phyloP scores from a whole-genome alignment of 2,888 invertebrate species.

The Lepetodrilus schrolli region DNA sequence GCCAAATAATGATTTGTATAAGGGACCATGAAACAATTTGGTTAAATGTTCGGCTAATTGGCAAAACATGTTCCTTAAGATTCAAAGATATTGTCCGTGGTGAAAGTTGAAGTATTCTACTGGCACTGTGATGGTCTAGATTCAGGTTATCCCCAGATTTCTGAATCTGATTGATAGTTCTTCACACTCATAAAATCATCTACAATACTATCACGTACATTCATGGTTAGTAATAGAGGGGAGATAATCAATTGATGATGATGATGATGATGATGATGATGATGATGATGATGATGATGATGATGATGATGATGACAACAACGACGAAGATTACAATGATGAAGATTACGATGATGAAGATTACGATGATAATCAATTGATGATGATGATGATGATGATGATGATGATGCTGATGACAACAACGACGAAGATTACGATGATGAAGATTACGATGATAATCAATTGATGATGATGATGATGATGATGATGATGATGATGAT shows the following conservation, averaged over 20 bases:
- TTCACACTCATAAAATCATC: neutral
- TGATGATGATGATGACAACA: neutral
- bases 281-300: constrained; percentile 15
- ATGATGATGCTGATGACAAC: neutral
- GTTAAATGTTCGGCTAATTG: no score
- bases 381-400: neutral
- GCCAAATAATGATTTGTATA: no score
- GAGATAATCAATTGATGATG: neutral
- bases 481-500: constrained; percentile 14
- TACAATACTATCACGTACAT: no score
- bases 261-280: constrained; percentile 21
- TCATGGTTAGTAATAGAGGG: no score
- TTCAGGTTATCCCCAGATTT: neutral
- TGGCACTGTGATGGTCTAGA: neutral
- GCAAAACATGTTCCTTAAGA: no score
- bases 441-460: neutral
- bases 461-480: constrained; percentile 25
- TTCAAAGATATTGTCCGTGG: neutral
- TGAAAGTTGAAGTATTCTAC: neutral
- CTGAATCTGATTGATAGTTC: neutral
- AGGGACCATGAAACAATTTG: no score
- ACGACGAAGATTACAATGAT: neutral
- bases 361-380: neutral
- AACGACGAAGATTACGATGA: neutral
- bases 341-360: constrained; percentile 4